These are phyloP conservation scores for Liposcelis brunnea DNA, from an alignment of 2,888 invertebrate species.

Conservation along the genomic window DNA sequence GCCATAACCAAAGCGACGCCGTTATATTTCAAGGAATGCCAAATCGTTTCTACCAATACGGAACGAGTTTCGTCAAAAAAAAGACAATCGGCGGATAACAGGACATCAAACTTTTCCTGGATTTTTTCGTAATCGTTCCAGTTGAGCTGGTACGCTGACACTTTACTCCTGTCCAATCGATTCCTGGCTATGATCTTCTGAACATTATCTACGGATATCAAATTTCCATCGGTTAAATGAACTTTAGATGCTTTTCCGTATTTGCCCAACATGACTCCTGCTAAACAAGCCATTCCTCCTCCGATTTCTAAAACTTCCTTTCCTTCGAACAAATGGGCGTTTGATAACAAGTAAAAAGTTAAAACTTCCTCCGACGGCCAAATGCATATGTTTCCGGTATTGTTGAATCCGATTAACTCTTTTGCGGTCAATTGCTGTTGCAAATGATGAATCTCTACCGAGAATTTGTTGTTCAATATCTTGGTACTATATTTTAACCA, in stretches of 20 bases:
- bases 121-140: slow-evolving; percentile 26
- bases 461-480: slow-evolving; percentile 31
- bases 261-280: slow-evolving; percentile 54
- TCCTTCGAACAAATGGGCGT: slow-evolving; percentile 42
- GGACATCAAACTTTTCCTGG: slow-evolving; percentile 39
- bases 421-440: slow-evolving; percentile 45
- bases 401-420: slow-evolving; percentile 64
- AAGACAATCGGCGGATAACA: slow-evolving; percentile 62
- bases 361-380: slow-evolving; percentile 67
- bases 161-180: slow-evolving; percentile 30
- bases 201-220: slow-evolving; percentile 54
- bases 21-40: slow-evolving; percentile 37
- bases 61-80: slow-evolving; percentile 57
- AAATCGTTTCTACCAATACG: slow-evolving; percentile 48
- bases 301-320: slow-evolving; percentile 60
- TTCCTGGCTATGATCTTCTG: slow-evolving; percentile 46
- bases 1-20: slow-evolving; percentile 60
- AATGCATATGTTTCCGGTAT: slow-evolving; percentile 61
- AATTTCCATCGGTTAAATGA: slow-evolving; percentile 62
- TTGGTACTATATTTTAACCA: slow-evolving; percentile 45
- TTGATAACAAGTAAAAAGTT: slow-evolving; percentile 46
- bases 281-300: slow-evolving; percentile 71
- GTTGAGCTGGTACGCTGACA: slow-evolving; percentile 29
- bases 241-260: slow-evolving; percentile 44
- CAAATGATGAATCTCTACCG: slow-evolving; percentile 39